phyloP scores from a whole-genome alignment of 64 coral and sea anemone species.

The Porites lutea region DNA sequence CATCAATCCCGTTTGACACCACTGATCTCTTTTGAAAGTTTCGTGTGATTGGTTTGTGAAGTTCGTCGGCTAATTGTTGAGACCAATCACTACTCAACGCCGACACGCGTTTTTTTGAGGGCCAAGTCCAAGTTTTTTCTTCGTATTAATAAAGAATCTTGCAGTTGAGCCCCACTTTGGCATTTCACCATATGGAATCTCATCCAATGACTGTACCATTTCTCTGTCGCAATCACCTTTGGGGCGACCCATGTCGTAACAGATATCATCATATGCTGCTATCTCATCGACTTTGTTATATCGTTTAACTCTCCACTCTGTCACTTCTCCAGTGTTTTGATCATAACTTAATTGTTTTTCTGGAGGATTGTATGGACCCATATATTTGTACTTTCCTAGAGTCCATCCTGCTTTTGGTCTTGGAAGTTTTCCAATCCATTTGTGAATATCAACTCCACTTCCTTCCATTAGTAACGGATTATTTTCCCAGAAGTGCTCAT shows the following conservation, averaged over 20 bases:
- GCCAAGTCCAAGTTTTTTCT: too few species aligned
- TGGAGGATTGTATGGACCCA: conserved; percentile 33
- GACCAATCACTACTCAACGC: too few species aligned
- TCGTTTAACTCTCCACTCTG: not conserved
- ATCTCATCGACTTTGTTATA: conserved; percentile 27
- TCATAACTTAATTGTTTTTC: conserved; percentile 28
- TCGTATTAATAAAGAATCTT: too few species aligned
- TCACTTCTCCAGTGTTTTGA: conserved; percentile 17
- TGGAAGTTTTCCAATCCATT: too few species aligned
- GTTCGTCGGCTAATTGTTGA: too few species aligned
- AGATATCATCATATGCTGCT: conserved; percentile 29
- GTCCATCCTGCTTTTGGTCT: conserved; percentile 2
- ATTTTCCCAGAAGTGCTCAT: too few species aligned
- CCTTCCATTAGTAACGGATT: too few species aligned
- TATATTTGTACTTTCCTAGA: conserved; percentile 5
- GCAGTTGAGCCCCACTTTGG: not conserved
- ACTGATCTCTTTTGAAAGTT: too few species aligned
- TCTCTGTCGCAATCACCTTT: conserved; percentile 26
- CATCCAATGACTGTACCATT: conserved; percentile 11
- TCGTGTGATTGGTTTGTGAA: too few species aligned
- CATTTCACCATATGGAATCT: conserved; percentile 10
- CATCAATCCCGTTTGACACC: too few species aligned
- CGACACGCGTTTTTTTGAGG: too few species aligned
- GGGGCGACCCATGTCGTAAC: not conserved
- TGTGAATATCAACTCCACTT: too few species aligned